Percentiles rank a stretch among this genome's conserved stretches.
phyloP scores from a whole-genome alignment of 1,140 invertebrate genomes.

The Philopotamus ludificatus region DNA sequence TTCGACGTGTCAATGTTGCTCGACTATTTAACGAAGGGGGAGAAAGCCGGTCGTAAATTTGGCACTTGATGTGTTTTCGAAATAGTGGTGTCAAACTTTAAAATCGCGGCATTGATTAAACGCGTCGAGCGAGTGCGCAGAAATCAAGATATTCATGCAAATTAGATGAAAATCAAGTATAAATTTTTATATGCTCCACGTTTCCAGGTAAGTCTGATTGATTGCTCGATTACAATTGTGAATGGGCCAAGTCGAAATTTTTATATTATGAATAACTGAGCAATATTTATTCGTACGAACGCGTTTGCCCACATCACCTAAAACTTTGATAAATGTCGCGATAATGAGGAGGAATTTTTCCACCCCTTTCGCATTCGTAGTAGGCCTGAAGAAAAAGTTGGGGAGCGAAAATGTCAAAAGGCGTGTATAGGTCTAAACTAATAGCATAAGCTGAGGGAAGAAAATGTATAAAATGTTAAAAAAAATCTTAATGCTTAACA shows the following conservation, averaged over 20 bases:
- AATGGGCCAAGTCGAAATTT: background rate
- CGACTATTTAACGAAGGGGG: no score
- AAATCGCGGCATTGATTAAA: background rate
- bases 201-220: slow-evolving; percentile 12
- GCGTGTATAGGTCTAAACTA: no score
- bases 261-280: slow-evolving; percentile 1
- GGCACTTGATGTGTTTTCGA: background rate
- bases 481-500: no score
- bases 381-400: no score
- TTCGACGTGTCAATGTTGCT: background rate
- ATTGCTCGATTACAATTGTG: slow-evolving; percentile 13
- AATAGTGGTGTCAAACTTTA: background rate
- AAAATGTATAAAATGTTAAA: no score
- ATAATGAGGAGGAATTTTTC: background rate
- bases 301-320: background rate
- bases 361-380: no score
- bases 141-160: no score
- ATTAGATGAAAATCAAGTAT: slow-evolving; percentile 1
- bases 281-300: slow-evolving; percentile 19
- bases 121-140: background rate
- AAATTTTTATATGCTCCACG: background rate
- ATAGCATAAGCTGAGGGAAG: no score
- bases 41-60: slow-evolving; percentile 5
- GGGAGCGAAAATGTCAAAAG: no score
- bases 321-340: background rate